Conservation (phyloP, 2,888 invertebrate genomes). For the Platycheirus rosarum region DNA sequence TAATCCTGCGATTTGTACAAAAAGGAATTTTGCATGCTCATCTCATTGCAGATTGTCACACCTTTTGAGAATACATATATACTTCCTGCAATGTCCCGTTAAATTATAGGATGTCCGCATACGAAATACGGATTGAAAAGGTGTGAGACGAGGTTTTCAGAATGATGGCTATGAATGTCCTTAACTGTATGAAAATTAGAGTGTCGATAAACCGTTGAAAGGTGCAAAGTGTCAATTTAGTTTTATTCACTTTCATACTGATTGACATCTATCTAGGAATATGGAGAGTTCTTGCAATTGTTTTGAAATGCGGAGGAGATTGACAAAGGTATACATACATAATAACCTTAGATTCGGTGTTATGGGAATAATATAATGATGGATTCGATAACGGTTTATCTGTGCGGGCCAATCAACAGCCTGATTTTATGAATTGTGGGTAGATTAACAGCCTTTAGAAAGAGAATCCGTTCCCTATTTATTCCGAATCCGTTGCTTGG, state of each 20-base stretch:
- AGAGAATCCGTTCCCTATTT: no score
- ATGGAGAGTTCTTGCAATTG: constrained; percentile 21
- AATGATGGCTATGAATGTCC: constrained; percentile 46
- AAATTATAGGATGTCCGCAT: constrained; percentile 50
- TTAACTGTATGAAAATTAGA: constrained; percentile 59
- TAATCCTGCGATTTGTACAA: constrained; percentile 63
- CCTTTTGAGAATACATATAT: constrained; percentile 27
- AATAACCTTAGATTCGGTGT: neutral
- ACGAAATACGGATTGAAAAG: constrained; percentile 34
- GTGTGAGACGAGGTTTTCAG: constrained; percentile 18
- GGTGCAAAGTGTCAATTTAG: constrained; percentile 67
- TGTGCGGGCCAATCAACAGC: constrained; percentile 31
- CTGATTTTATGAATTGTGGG: constrained; percentile 14
- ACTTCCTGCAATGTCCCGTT: constrained; percentile 63
- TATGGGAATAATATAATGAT: constrained; percentile 25
- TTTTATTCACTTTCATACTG: constrained; percentile 30
- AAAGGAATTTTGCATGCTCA: constrained; percentile 65
- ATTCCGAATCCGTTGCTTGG: no score
- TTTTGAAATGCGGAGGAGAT: constrained; percentile 17
- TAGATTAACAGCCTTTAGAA: constrained; percentile 8
- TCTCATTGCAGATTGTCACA: constrained; percentile 71
- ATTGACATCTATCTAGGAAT: constrained; percentile 69
- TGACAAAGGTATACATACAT: constrained; percentile 6
- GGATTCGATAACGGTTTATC: constrained; percentile 60
- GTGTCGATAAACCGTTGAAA: constrained; percentile 67